Percentiles rank a stretch among this genome's conserved stretches.
phyloP scores from a whole-genome alignment of 2,113 vertebrate species.

The Atractosteus spatula region DNA sequence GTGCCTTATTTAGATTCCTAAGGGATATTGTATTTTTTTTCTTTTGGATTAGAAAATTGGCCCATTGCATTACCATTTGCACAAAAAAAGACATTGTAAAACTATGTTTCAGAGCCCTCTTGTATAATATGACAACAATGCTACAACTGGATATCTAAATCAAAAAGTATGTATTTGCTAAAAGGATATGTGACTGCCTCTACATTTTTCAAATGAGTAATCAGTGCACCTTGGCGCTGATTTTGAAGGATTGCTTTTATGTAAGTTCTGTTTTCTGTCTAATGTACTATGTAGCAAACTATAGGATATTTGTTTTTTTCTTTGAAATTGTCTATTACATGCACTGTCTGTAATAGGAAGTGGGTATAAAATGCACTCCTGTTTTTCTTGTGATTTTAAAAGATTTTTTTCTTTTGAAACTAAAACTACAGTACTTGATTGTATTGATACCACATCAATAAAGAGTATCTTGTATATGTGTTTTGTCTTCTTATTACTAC shows the following conservation, averaged over 20 bases:
- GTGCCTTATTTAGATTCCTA: constrained; percentile 59
- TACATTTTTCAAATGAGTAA: constrained; percentile 56
- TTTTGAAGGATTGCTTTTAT: constrained; percentile 62
- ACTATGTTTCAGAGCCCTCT: constrained; percentile 70
- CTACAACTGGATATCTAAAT: constrained; percentile 60
- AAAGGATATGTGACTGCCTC: constrained; percentile 59
- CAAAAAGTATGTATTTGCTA: constrained; percentile 58
- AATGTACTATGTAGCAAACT: constrained; percentile 60
- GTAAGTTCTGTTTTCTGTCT: constrained; percentile 56
- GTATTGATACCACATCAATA: constrained; percentile 91
- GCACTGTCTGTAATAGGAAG: constrained; percentile 80
- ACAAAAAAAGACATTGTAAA: constrained; percentile 71
- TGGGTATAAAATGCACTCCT: constrained; percentile 83
- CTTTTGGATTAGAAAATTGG: constrained; percentile 52
- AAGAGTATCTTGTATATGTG: constrained; percentile 67
- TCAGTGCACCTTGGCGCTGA: constrained; percentile 49
- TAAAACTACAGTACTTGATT: constrained; percentile 86
- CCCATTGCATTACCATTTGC: constrained; percentile 61
- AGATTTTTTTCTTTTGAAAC: constrained; percentile 78
- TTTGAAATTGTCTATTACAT: constrained; percentile 76
- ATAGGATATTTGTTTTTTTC: constrained; percentile 51
- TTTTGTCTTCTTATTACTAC: background rate
- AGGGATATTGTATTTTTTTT: constrained; percentile 63
- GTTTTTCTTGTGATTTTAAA: constrained; percentile 67
- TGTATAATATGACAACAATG: constrained; percentile 62